These are phyloP conservation scores for Rallus crepitans DNA, from an alignment of 2,797 vertebrate genomes.

Conservation along the genomic window DNA sequence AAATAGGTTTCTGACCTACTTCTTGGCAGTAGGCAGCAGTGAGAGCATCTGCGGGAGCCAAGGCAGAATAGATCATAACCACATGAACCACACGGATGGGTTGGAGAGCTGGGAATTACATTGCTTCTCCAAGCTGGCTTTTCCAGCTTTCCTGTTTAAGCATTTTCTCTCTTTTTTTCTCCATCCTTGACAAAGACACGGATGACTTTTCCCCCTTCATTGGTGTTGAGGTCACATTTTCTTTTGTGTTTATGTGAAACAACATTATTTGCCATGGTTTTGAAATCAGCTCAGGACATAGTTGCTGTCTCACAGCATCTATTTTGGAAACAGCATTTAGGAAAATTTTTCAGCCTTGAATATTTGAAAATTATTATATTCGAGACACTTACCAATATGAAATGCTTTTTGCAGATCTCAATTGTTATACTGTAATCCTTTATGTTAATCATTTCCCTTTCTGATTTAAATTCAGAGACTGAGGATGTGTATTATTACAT, in stretches of 20 bases:
- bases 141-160: background rate
- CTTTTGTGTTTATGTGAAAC: slow-evolving; percentile 62
- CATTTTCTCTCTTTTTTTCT: background rate
- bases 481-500: slow-evolving; percentile 15
- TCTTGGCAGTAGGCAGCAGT: background rate
- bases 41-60: accelerated
- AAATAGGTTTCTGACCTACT: slow-evolving; percentile 37
- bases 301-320: slow-evolving; percentile 34
- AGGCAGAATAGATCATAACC: background rate
- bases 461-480: slow-evolving; percentile 48
- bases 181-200: background rate
- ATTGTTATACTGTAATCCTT: background rate
- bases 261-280: slow-evolving; percentile 55
- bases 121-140: background rate
- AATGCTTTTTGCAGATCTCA: background rate
- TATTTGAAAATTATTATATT: slow-evolving; percentile 53
- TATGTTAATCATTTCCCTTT: slow-evolving; percentile 22
- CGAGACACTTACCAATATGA: background rate
- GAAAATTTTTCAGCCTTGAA: slow-evolving; percentile 53
- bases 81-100: accelerated
- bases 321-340: slow-evolving; percentile 63
- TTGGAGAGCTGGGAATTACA: background rate
- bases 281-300: slow-evolving; percentile 34
- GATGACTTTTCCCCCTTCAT: accelerated
- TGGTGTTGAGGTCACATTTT: slow-evolving; percentile 27